phyloP scores from a whole-genome alignment of 2,888 invertebrate genomes.

The Temnothorax rugatulus region DNA sequence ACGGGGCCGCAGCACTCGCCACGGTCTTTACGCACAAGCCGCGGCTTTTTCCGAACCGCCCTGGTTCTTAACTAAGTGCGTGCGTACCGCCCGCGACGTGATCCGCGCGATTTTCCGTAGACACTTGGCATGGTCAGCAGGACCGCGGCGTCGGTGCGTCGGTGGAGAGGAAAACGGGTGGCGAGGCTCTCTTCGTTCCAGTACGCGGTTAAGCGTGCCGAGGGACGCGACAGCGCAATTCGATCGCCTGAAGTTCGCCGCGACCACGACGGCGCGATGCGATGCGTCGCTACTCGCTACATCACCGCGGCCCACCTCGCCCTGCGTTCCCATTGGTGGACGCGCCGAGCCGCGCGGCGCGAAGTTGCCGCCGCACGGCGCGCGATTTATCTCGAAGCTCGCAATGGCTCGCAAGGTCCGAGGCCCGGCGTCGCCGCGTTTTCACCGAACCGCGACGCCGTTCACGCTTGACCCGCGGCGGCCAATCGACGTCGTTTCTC shows the following conservation, averaged over 20 bases:
- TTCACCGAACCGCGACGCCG: neutral
- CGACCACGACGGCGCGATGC: constrained; percentile 12
- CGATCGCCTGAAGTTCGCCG: constrained; percentile 70
- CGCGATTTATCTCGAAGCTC: constrained; percentile 26
- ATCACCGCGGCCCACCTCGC: neutral
- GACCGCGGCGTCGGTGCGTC: constrained; percentile 67
- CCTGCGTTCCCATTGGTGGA: constrained; percentile 15
- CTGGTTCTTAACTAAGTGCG: constrained; percentile 72
- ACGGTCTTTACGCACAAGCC: constrained; percentile 53
- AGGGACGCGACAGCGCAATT: constrained; percentile 78
- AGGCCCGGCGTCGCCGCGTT: neutral
- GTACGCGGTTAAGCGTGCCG: constrained; percentile 80
- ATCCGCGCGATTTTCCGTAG: constrained; percentile 70
- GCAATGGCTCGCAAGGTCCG: too few species aligned
- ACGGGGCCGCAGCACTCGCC: constrained; percentile 51
- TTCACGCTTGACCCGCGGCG: neutral
- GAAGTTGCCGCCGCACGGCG: constrained; percentile 2
- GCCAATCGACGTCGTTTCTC: neutral
- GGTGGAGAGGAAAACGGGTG: constrained; percentile 54
- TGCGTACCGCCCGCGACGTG: constrained; percentile 74
- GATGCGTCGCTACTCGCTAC: constrained; percentile 11
- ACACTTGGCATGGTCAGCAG: constrained; percentile 76
- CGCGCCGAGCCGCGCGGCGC: neutral
- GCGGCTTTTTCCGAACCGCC: constrained; percentile 16
- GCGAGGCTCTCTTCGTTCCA: constrained; percentile 61